A percentile compares a stretch with the other conserved stretches of the same genome.
Conservation (phyloP, 2,113 vertebrate genomes). For the Mustelus asterias region DNA sequence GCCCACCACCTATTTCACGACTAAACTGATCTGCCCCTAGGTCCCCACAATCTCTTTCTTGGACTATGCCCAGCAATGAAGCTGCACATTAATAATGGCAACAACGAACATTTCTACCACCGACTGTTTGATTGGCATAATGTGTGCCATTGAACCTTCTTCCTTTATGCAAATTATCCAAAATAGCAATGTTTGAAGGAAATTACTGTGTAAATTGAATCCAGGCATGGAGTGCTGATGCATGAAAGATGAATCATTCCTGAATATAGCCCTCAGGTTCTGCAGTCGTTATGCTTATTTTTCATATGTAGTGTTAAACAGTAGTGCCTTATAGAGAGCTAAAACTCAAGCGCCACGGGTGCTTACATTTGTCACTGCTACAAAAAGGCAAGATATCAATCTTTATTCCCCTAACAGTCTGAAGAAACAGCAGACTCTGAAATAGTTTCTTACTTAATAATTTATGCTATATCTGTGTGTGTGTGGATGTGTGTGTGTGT, state of each 20-base stretch:
- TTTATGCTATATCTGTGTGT: background rate
- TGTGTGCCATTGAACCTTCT: background rate
- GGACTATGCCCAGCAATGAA: background rate
- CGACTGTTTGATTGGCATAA: background rate
- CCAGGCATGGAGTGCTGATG: background rate
- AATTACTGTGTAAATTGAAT: background rate
- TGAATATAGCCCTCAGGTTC: background rate
- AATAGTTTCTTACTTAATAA: background rate
- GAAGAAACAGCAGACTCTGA: background rate
- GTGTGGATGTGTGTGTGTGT: too few species aligned
- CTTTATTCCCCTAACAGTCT: background rate
- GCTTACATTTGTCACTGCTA: background rate
- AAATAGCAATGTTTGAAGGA: background rate
- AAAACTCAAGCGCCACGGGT: background rate
- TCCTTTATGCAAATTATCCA: background rate
- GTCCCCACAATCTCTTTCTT: background rate
- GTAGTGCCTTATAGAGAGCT: background rate
- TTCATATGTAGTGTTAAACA: background rate
- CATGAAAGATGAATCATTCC: background rate
- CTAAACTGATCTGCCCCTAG: background rate
- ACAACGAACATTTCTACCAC: background rate
- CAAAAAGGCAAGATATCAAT: background rate
- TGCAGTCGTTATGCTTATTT: background rate
- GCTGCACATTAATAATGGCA: background rate
- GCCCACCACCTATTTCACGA: background rate